Evolutionary conservation across 2,113 vertebrate genomes (phyloP), one percentile per base, ranked within the genome.

Genomic region (Pontoporia blainvillei): DNA sequence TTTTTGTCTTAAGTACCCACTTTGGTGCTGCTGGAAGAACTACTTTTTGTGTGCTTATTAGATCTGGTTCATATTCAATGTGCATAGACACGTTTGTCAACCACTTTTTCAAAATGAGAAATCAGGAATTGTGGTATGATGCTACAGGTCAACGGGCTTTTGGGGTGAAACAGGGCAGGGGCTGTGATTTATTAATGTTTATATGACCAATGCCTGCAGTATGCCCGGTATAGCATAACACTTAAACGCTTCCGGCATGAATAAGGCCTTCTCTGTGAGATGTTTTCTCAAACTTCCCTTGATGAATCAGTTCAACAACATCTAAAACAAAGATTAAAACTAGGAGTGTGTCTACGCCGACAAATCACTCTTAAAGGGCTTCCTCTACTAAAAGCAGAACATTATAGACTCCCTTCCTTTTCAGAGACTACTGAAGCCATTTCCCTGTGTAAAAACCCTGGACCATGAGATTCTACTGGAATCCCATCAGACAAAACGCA

Each of bases 281-380:
- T 36, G 41, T 64, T 36, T 29, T 9, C 85, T 82, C 61, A 49
- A 69, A 4, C 49, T 34, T 85, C 18, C 67, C 25, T 78, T 88
- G 71, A 66, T 15, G 41, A 61, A 86, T 75, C 76, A 27, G 46
- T 61, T 86, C 91, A 78, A 72, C 91, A 78, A 72, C 54, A 52
- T 44, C 84, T 95, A 95, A 95, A 96, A 94, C 71, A 81, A 54
- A 94, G 66, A 86, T 98, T 78, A 75, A 93, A 94, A 97, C 95
- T 96, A 95, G 73, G 39, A 92, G 61, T 81, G 96, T 49, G 61
- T 85, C 76, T 94, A 78, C 92, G 72, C 95, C 90, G 78, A 69
- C 87, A 96, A 95, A 94, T 92, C 87, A 81, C 95, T 97, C 97
- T 97, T 94, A 96, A 97, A 96, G 96, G 76, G 96, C 83, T 96